Conservation (phyloP, 2,888 invertebrate species). For the Drosophila yooni region DNA sequence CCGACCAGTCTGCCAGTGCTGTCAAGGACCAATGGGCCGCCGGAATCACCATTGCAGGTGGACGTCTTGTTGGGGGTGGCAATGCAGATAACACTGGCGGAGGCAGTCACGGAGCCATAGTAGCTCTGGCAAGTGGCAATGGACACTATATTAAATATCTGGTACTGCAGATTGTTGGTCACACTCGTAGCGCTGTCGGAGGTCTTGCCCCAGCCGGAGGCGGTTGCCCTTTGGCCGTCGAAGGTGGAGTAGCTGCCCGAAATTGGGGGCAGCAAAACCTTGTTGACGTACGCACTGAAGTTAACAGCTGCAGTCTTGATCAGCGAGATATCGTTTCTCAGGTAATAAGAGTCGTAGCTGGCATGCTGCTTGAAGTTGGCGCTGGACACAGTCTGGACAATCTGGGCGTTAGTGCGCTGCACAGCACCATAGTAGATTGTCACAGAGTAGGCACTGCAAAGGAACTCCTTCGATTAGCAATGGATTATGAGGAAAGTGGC, state of each 20-base stretch:
- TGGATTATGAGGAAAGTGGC: neutral
- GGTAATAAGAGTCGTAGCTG: conserved; percentile 62
- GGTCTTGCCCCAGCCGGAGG: conserved; percentile 85
- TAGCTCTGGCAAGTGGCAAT: conserved; percentile 71
- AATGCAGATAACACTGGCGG: conserved; percentile 67
- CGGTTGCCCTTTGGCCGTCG: conserved; percentile 75
- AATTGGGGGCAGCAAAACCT: conserved; percentile 57
- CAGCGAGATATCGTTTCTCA: conserved; percentile 79
- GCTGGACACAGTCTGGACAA: conserved; percentile 62
- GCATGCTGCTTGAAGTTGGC: conserved; percentile 83
- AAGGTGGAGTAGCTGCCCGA: conserved; percentile 72
- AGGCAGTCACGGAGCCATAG: conserved; percentile 53
- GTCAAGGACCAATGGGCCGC: conserved; percentile 76
- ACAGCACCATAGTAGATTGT: conserved; percentile 73
- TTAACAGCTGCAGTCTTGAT: conserved; percentile 60
- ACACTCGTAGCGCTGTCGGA: conserved; percentile 64
- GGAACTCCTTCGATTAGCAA: neutral
- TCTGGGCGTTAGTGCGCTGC: conserved; percentile 67
- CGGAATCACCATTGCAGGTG: conserved; percentile 82
- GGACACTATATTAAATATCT: conserved; percentile 73
- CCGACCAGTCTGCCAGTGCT: conserved; percentile 59
- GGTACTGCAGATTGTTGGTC: conserved; percentile 79
- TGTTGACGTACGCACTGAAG: conserved; percentile 44
- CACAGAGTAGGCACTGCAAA: conserved; percentile 64
- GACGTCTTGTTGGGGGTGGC: conserved; percentile 63